Percentiles rank a stretch among this genome's conserved stretches.
Evolutionary conservation across 1,140 invertebrate species (phyloP).

Genomic region (Pissodes strobi): DNA sequence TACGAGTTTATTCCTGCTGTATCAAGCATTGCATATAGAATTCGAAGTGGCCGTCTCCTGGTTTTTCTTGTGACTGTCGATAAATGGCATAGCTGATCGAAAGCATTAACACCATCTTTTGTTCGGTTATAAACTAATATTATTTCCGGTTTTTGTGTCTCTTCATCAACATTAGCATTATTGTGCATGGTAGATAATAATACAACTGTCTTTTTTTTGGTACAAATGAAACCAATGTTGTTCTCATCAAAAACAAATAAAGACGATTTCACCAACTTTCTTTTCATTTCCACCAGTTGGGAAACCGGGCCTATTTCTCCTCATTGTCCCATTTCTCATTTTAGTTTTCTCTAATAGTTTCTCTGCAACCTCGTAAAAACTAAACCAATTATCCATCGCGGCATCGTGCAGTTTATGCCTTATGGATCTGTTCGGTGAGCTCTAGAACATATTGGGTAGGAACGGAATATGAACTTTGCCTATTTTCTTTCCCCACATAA

Average conservation of each 20-base stretch:
- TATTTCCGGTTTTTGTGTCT: constrained; percentile 20
- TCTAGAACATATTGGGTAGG: constrained; percentile 46
- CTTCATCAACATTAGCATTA: constrained; percentile 15
- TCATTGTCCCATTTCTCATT: constrained; percentile 47
- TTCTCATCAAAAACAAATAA: constrained; percentile 12
- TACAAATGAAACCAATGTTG: constrained; percentile 20
- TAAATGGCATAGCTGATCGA: constrained; percentile 53
- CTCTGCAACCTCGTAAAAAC: constrained; percentile 40
- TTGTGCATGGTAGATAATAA: constrained; percentile 11
- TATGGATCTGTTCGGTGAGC: constrained; percentile 42
- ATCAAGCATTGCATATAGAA: constrained; percentile 8
- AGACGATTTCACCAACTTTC: neutral
- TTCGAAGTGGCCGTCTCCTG: constrained; percentile 16
- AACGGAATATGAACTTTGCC: constrained; percentile 39
- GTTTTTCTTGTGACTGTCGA: constrained; percentile 4
- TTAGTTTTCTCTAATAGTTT: constrained; percentile 45
- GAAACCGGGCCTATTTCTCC: constrained; percentile 50
- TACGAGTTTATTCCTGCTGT: neutral
- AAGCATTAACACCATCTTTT: constrained; percentile 56
- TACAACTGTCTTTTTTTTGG: constrained; percentile 23
- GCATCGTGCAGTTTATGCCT: constrained; percentile 31
- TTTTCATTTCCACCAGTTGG: constrained; percentile 31
- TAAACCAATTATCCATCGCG: too few species aligned
- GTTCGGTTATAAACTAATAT: constrained; percentile 31
- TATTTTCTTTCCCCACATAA: constrained; percentile 46